Base-by-base conservation (phyloP, 2,797 vertebrate genomes). In the Parambassis ranga region DNA sequence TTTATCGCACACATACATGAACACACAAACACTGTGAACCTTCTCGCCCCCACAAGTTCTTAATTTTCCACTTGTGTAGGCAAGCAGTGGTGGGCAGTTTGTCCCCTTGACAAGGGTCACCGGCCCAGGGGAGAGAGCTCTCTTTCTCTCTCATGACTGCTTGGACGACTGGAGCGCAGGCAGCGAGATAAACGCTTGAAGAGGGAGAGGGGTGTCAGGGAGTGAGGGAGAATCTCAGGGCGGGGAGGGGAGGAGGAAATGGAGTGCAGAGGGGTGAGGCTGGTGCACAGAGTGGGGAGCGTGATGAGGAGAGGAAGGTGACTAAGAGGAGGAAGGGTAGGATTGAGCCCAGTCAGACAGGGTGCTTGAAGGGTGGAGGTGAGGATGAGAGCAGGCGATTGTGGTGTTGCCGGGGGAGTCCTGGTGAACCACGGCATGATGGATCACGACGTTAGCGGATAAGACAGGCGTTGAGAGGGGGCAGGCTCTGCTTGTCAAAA, bases 41-140 rank as follows among this genome's bases (percentile, higher is more conserved):
- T 61, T 77, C 46, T 67, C 30, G 33, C 73, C 81, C 71, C 53
- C 62, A 60, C 80, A 42, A 87, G 80, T 84, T 81, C 81, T 84
- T 87, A 57, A 89, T 88, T 89, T 90, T 90, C 84, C 84, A 87
- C 82, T 71, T 82, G 78, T 85, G 81, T 87, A 84, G 83, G 75
- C 86, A 86, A 79, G 81, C 73, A 77, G 84, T 48, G 50, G 80
- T 81, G 81, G 77, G 77, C 83, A 87, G 79, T 89, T 84, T 87
- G 82, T 81, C 74, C 84, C 81, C 38, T 44, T 65, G 87, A 86
- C 74, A 85, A 83, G 85, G 88, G 81, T 89, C 85, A 81, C 60
- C n/a, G 19, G 75, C 87, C 74, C 65, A 3, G 43, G 75, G 66
- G 57, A 78, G 62, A 47, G 75, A 71, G 77, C 63, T 49, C 76